Conservation (phyloP, 2,888 invertebrate genomes). For the Epistrophe eligans region DNA sequence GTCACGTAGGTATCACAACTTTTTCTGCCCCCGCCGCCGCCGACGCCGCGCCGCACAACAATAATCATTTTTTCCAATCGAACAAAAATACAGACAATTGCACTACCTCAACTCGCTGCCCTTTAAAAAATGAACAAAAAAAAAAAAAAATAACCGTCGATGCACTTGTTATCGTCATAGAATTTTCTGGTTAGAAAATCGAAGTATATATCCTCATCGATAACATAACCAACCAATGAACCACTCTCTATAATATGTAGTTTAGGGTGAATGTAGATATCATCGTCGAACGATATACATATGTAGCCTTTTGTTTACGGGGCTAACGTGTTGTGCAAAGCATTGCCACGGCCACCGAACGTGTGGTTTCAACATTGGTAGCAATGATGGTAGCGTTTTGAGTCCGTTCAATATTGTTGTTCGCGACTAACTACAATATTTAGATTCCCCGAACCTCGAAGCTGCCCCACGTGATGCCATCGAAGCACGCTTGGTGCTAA, state of each 20-base stretch:
- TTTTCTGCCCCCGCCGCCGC: too few species aligned
- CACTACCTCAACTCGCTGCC: background rate
- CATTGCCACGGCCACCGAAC: slow-evolving; percentile 42
- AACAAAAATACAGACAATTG: background rate
- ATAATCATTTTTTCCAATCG: background rate
- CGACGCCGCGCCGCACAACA: too few species aligned
- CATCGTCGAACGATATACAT: background rate
- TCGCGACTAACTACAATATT: slow-evolving; percentile 31
- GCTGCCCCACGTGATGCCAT: background rate
- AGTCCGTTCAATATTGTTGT: slow-evolving; percentile 25
- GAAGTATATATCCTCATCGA: background rate
- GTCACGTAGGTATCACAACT: background rate
- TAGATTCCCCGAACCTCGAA: slow-evolving; percentile 28
- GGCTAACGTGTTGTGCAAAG: slow-evolving; percentile 19
- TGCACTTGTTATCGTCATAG: background rate
- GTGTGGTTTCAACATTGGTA: slow-evolving; percentile 48
- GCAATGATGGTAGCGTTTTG: slow-evolving; percentile 24
- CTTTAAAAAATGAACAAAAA: background rate
- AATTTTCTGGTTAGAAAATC: background rate
- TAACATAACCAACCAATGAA: background rate
- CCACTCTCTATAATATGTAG: background rate
- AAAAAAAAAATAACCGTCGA: background rate
- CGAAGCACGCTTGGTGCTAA: slow-evolving; percentile 1
- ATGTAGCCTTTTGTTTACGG: background rate
- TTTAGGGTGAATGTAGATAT: background rate